phyloP scores from a whole-genome alignment of 2,888 invertebrate species.

The Oscheius sp. region DNA sequence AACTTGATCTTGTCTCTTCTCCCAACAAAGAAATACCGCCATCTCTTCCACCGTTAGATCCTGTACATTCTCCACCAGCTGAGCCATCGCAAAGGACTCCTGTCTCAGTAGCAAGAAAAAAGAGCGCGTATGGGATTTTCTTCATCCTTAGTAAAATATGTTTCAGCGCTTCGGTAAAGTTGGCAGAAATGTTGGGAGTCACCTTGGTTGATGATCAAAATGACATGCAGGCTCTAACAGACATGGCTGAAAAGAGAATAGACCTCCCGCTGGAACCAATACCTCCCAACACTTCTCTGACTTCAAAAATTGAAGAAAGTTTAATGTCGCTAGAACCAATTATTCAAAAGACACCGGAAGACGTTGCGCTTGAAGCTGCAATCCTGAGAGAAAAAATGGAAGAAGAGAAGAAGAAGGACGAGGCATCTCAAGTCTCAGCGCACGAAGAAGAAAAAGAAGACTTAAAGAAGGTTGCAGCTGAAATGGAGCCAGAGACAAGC shows the following conservation, averaged over 20 bases:
- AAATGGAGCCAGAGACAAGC: not conserved
- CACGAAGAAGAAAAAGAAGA: constrained; percentile 2
- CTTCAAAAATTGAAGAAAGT: not conserved
- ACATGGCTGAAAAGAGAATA: constrained; percentile 51
- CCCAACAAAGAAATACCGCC: not conserved
- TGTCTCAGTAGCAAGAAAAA: not conserved
- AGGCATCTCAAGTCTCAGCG: not conserved
- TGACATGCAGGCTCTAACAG: constrained; percentile 44
- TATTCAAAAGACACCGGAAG: not conserved
- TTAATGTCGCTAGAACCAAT: not conserved
- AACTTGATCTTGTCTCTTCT: not conserved
- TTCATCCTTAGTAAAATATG: not conserved
- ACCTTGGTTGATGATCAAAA: constrained; percentile 28
- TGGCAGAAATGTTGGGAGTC: constrained; percentile 54
- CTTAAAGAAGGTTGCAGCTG: not conserved
- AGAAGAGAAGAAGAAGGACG: constrained; percentile 21
- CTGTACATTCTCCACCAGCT: not conserved
- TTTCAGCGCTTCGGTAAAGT: constrained; percentile 43
- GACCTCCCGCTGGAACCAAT: constrained; percentile 43
- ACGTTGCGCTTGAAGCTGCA: not conserved
- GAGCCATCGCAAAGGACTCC: not conserved
- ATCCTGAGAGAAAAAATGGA: not conserved
- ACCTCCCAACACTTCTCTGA: too few relatives aligned
- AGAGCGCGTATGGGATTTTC: not conserved
- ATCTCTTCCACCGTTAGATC: not conserved